phyloP scores from a whole-genome alignment of 2,113 vertebrate species.

The Serinus canaria region DNA sequence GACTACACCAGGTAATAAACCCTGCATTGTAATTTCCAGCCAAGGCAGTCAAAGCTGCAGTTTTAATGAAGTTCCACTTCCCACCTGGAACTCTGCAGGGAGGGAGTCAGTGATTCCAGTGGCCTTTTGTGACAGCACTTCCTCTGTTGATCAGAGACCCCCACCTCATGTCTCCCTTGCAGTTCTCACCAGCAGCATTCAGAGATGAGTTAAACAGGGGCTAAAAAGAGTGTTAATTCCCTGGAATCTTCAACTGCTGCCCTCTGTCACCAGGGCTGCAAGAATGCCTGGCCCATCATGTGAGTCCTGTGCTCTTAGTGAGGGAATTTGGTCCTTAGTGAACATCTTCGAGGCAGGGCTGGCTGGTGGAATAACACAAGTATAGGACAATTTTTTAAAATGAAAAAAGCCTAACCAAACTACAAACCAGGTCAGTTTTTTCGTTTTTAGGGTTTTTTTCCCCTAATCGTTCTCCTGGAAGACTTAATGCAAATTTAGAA shows the following conservation, averaged over 20 bases:
- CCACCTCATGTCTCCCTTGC: background rate
- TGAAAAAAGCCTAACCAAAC: background rate
- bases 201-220: background rate
- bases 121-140: background rate
- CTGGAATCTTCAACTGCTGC: background rate
- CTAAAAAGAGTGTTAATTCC: background rate
- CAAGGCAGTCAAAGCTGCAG: background rate
- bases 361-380: background rate
- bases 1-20: constrained; percentile 9
- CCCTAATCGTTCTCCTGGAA: background rate
- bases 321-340: background rate
- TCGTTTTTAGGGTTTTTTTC: background rate
- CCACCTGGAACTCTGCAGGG: background rate
- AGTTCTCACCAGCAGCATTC: background rate
- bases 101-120: background rate
- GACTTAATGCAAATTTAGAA: background rate
- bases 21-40: background rate
- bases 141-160: background rate
- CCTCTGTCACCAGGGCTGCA: background rate
- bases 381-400: background rate
- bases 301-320: background rate
- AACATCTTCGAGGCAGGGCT: background rate
- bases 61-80: constrained; percentile 38
- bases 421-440: background rate
- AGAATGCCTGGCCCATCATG: background rate